Percentiles rank a stretch among this genome's conserved stretches.
These are phyloP conservation scores for Peromyscus maniculatus DNA, from an alignment of 2,113 vertebrate genomes.

Conservation along the genomic window DNA sequence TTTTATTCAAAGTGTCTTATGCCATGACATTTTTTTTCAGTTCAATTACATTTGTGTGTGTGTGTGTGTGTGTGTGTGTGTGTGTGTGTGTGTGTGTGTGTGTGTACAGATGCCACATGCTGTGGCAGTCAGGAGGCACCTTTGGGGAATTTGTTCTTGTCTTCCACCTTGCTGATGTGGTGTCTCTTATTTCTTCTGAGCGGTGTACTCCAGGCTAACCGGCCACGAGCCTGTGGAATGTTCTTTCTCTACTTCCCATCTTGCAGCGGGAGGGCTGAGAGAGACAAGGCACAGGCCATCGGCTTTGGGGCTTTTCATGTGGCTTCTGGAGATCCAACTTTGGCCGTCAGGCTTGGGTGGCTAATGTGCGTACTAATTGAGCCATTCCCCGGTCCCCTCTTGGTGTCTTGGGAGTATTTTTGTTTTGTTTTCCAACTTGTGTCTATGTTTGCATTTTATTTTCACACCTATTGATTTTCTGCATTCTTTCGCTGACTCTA, in stretches of 20 bases:
- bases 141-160: no score
- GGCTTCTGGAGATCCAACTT: neutral
- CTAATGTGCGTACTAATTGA: neutral
- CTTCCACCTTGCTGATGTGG: neutral
- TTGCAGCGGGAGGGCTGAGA: neutral
- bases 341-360: neutral
- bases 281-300: neutral
- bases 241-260: neutral
- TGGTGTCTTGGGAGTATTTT: neutral
- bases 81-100: neutral
- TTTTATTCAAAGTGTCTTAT: constrained; percentile 22
- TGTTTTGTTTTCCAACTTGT: constrained; percentile 43
- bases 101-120: neutral
- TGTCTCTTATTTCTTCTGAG: neutral
- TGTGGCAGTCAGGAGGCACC: neutral
- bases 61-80: neutral
- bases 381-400: neutral
- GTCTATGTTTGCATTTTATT: neutral
- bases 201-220: neutral
- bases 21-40: neutral
- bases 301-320: neutral
- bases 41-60: neutral
- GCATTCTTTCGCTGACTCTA: neutral
- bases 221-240: no score
- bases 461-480: constrained; percentile 11